These are phyloP conservation scores for Stegophylla sp. DNA, from an alignment of 2,888 invertebrate genomes.

Conservation along the genomic window DNA sequence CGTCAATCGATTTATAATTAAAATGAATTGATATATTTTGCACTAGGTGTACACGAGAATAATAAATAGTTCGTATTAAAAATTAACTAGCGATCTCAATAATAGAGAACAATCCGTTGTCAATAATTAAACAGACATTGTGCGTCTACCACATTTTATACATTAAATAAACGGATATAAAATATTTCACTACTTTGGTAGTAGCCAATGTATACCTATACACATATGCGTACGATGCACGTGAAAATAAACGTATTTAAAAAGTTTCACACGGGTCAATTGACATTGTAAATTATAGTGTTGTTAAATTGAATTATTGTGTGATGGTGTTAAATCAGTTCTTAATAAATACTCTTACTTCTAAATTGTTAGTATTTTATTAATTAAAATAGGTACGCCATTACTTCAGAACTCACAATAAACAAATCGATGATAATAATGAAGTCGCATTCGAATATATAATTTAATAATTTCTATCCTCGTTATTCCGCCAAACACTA, in stretches of 20 bases:
- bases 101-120: constrained; percentile 27
- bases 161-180: constrained; percentile 23
- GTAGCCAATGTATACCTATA: neutral
- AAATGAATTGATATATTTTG: neutral
- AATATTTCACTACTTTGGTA: neutral
- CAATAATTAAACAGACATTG: constrained; percentile 29
- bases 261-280: neutral
- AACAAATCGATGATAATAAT: too few relatives aligned
- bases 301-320: constrained; percentile 22
- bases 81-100: constrained; percentile 28
- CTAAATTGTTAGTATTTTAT: neutral
- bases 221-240: neutral
- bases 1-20: constrained; percentile 7
- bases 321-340: neutral
- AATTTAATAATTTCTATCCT: too few relatives aligned
- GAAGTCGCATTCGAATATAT: too few relatives aligned
- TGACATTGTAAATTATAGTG: neutral
- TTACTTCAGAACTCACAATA: too few relatives aligned
- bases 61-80: constrained; percentile 24
- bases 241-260: constrained; percentile 3
- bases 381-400: neutral
- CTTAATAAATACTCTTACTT: too few relatives aligned
- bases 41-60: neutral
- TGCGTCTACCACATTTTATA: constrained; percentile 5
- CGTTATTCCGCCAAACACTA: too few relatives aligned